Evolutionary conservation across 2,113 vertebrate species (phyloP), one percentile per base, ranked within the genome.

Genomic region (Salvelinus sp.): DNA sequence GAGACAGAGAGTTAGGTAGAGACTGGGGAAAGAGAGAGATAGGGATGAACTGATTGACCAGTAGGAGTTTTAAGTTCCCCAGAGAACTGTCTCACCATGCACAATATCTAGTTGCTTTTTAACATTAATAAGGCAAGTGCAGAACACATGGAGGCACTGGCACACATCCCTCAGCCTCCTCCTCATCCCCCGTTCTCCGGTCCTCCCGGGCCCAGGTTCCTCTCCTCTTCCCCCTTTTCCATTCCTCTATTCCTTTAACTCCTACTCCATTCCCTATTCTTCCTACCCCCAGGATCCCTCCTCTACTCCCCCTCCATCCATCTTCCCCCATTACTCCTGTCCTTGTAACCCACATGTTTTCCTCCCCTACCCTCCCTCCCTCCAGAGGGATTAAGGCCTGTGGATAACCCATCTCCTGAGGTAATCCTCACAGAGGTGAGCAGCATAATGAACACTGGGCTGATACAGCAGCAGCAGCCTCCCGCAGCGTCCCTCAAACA

Each of bases 391-490:
- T 80, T 66, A 76, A 25, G 60, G 50, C 22, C 23, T 64, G 25
- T 70, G 69, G 72, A 78, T 78, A 25, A 84, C 81, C 67, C 70
- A 82, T 66, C 22, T 47, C 67, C 47, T 57, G 23, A 58, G 78
- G 44, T 85, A 77, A 85, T 70, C 54, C 28, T 57, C 48, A 47
- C 71, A 69, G 65, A 73, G 44, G 72, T 30, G 27, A 77, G 58
- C 33, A 13, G 5, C 54, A 54, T 83, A 79, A 88, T 83, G 70
- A 88, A 83, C 63, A 69, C 74, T 72, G 64, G 60, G 70, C 77
- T 84, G 79, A 81, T 77, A 58, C 65, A 54, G 74, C 72, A 47
- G 74, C 72, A 44, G 64, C 58, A 60, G 75, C 77, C 33, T 74
- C 79, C 69, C 38, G 62, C 77, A 38, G 77, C 5, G 62, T 67